A percentile compares a stretch with the other conserved stretches of the same genome.
These are phyloP conservation scores for Formica exsecta DNA, from an alignment of 1,140 invertebrate genomes.

Conservation along the genomic window DNA sequence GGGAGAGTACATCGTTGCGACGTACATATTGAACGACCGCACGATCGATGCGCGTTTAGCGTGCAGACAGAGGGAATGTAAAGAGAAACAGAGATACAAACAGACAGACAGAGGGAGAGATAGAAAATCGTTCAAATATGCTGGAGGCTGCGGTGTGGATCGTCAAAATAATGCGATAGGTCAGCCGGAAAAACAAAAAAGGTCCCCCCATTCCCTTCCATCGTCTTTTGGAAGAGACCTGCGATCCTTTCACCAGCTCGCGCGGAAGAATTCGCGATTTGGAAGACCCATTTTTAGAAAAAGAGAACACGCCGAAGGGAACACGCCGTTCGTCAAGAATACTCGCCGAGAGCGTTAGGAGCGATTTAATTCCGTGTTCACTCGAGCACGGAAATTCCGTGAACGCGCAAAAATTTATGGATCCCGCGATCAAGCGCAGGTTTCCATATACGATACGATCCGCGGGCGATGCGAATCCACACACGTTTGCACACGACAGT, in stretches of 20 bases:
- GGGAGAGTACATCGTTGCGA: slow-evolving; percentile 36
- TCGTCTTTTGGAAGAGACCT: not conserved
- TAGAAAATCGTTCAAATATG: not conserved
- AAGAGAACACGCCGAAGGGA: not conserved
- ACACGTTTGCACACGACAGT: slow-evolving; percentile 3
- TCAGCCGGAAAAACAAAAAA: slow-evolving; percentile 23
- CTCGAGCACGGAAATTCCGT: not conserved
- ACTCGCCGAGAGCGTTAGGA: not conserved
- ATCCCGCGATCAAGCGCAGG: slow-evolving; percentile 7
- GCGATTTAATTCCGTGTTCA: slow-evolving; percentile 46
- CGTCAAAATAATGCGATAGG: slow-evolving; percentile 43
- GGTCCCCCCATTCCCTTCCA: not conserved
- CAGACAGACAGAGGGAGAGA: not conserved
- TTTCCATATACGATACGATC: not conserved
- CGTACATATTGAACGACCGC: slow-evolving; percentile 50
- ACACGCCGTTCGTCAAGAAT: not conserved
- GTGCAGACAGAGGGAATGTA: slow-evolving; percentile 9
- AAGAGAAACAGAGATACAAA: not conserved
- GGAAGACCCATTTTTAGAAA: slow-evolving; percentile 44
- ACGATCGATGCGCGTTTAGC: slow-evolving; percentile 55
- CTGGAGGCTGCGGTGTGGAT: not conserved
- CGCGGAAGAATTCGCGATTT: slow-evolving; percentile 26
- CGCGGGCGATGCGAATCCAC: not conserved
- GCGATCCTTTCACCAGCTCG: slow-evolving; percentile 26
- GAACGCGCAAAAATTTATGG: slow-evolving; percentile 14